Conservation (phyloP, 2,888 invertebrate genomes). For the Melitaea athalia region DNA sequence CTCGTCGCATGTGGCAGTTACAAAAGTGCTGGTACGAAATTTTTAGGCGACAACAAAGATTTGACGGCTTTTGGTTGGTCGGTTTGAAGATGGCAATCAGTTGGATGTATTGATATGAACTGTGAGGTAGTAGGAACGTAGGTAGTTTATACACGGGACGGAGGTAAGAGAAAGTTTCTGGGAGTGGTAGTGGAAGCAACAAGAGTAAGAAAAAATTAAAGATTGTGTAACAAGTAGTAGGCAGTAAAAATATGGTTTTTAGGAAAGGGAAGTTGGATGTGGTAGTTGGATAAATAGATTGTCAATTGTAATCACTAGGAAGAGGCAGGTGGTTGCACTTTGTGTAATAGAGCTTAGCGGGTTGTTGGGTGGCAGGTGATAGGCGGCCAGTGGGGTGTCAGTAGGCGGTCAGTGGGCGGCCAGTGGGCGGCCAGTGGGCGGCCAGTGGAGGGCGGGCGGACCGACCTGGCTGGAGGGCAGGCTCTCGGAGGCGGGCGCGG, state of each 20-base stretch:
- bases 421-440: slow-evolving; percentile 1
- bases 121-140: too few relatives aligned
- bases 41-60: too few relatives aligned
- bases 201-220: not conserved
- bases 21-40: too few relatives aligned
- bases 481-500: slow-evolving; percentile 87
- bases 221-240: not conserved
- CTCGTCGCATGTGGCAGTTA: too few relatives aligned
- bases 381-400: not conserved
- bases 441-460: slow-evolving; percentile 30
- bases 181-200: not conserved
- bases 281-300: not conserved
- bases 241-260: not conserved
- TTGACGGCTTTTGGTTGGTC: too few relatives aligned
- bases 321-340: not conserved
- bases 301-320: not conserved
- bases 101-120: too few relatives aligned
- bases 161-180: not conserved
- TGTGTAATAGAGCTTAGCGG: not conserved
- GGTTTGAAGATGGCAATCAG: too few relatives aligned
- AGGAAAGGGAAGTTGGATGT: too few relatives aligned
- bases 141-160: too few relatives aligned
- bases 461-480: slow-evolving; percentile 91
- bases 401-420: slow-evolving; percentile 1
- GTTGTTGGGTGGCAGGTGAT: slow-evolving; percentile 3